Conservation (phyloP, 2,797 vertebrate genomes). For the Buceros bicornis region DNA sequence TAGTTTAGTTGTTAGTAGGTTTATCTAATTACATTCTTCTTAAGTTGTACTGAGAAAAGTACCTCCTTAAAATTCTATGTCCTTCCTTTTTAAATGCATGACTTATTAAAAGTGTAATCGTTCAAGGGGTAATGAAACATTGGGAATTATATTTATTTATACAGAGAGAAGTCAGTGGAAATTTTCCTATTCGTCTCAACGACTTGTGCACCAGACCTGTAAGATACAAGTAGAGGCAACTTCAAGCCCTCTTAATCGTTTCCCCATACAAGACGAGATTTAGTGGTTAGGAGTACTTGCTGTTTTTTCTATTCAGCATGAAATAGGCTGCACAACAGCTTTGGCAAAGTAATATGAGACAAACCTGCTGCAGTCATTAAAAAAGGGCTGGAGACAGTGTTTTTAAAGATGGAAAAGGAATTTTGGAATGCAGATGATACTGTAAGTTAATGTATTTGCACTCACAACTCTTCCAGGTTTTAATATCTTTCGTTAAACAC, state of each 20-base stretch:
- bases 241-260: background rate
- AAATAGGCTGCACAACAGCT: background rate
- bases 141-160: constrained; percentile 11
- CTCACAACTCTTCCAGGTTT: background rate
- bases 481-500: background rate
- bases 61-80: background rate
- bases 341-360: background rate
- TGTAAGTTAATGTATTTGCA: background rate
- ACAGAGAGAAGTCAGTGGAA: background rate
- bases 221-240: background rate
- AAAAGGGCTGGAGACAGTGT: background rate
- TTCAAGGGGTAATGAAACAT: constrained; percentile 11
- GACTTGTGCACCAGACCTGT: background rate
- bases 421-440: background rate
- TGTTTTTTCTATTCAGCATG: background rate
- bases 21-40: background rate
- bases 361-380: background rate
- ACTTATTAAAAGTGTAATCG: background rate
- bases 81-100: constrained; percentile 11
- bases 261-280: background rate
- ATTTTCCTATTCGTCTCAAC: background rate
- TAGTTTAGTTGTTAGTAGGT: background rate
- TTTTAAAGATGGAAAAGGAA: background rate
- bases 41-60: background rate
- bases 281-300: background rate